A percentile compares a stretch with the other conserved stretches of the same genome.
Conservation (phyloP, 2,888 invertebrate genomes). For the Hyppa rectilinea region DNA sequence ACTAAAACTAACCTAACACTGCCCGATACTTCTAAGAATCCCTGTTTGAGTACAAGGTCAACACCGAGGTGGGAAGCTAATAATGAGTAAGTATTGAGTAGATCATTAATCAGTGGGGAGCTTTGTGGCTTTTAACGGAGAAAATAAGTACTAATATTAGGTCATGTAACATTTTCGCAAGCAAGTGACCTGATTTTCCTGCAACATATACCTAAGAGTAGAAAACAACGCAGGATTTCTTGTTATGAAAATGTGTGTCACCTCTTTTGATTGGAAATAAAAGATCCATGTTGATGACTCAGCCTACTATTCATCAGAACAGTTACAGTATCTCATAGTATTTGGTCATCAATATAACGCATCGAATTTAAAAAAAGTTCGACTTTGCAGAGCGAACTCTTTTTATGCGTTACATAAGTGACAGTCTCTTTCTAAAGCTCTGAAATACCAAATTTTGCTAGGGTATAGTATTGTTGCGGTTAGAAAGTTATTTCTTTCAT, state of each 20-base stretch:
- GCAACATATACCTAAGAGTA: background rate
- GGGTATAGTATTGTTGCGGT: no score
- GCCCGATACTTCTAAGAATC: no score
- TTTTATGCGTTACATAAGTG: background rate
- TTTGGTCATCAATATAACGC: background rate
- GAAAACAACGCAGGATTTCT: background rate
- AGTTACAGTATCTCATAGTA: background rate
- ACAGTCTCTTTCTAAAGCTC: background rate
- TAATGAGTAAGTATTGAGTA: no score
- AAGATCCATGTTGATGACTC: conserved; percentile 3
- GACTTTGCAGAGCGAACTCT: background rate
- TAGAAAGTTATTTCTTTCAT: no score
- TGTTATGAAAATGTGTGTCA: conserved; percentile 20
- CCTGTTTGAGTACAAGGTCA: no score
- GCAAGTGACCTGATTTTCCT: conserved; percentile 12
- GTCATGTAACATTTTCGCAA: conserved; percentile 11
- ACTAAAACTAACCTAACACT: no score
- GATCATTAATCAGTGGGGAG: background rate
- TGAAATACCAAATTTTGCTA: background rate
- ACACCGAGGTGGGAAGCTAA: no score
- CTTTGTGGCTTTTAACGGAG: background rate
- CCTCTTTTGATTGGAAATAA: conserved; percentile 26
- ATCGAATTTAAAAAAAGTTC: background rate
- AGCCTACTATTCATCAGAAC: background rate
- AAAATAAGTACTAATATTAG: background rate